Conservation (phyloP, 35 echinoderm and acorn worm species). For the Amphiura filiformis region DNA sequence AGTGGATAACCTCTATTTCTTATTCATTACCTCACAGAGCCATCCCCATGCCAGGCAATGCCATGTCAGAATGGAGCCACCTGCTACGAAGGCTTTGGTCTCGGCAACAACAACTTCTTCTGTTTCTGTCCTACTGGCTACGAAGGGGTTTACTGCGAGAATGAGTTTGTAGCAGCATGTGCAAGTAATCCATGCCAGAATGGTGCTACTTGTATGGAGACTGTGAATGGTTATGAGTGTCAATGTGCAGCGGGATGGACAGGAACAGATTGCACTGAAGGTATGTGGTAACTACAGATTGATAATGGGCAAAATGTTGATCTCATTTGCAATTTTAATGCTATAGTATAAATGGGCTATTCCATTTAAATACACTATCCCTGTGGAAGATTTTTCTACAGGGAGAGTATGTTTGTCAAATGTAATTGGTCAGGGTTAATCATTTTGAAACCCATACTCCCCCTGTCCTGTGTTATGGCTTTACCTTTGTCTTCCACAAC, state of each 20-base stretch:
- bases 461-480: too few relatives aligned
- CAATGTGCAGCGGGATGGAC: slow-evolving; percentile 50
- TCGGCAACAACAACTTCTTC: background rate
- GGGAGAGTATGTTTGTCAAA: too few relatives aligned
- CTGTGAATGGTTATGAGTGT: slow-evolving; percentile 57
- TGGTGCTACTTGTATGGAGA: slow-evolving; percentile 53
- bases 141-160: slow-evolving; percentile 17
- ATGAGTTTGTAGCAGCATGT: slow-evolving; percentile 11
- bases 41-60: slow-evolving; percentile 22
- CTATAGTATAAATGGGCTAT: too few relatives aligned
- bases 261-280: slow-evolving; percentile 31
- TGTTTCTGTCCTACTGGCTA: slow-evolving; percentile 40
- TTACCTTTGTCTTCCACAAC: too few relatives aligned
- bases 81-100: slow-evolving; percentile 32
- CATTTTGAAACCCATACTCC: too few relatives aligned
- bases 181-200: slow-evolving; percentile 61
- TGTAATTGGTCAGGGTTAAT: too few relatives aligned
- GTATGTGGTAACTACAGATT: slow-evolving; percentile 28
- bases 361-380: too few relatives aligned
- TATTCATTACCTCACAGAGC: too few relatives aligned
- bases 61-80: slow-evolving; percentile 59
- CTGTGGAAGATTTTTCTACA: too few relatives aligned
- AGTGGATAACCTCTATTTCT: too few relatives aligned
- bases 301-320: too few relatives aligned
- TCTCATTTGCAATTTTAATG: too few relatives aligned